These are phyloP conservation scores for Microplitis mediator DNA, from an alignment of 1,140 invertebrate species.

Conservation along the genomic window DNA sequence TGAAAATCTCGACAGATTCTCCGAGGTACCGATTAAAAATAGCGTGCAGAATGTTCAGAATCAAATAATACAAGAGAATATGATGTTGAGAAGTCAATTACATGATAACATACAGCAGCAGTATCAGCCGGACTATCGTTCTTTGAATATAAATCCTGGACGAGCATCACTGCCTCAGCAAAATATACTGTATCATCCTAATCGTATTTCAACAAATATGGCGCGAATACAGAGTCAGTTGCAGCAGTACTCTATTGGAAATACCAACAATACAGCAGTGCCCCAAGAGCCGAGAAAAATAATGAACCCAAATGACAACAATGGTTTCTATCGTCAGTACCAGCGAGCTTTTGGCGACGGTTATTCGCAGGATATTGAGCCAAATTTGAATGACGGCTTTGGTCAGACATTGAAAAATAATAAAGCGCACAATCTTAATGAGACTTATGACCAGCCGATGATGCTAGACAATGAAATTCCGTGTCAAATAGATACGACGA, in stretches of 20 bases:
- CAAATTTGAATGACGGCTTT: constrained; percentile 58
- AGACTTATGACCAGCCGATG: constrained; percentile 43
- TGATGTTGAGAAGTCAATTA: constrained; percentile 50
- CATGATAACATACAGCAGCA: constrained; percentile 9
- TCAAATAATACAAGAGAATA: constrained; percentile 61
- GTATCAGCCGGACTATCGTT: not conserved
- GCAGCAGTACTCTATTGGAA: constrained; percentile 36
- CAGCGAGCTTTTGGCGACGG: constrained; percentile 31
- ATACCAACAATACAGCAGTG: constrained; percentile 44
- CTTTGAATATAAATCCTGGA: not conserved
- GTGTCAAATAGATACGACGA: constrained; percentile 40
- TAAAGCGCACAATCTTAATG: constrained; percentile 49
- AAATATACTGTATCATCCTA: constrained; percentile 25
- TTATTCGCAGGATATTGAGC: constrained; percentile 48
- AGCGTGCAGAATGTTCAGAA: constrained; percentile 60
- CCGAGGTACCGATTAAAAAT: constrained; percentile 53
- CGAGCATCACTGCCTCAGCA: not conserved
- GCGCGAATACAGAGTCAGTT: constrained; percentile 46
- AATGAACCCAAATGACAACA: constrained; percentile 34
- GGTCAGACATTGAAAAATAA: constrained; percentile 42
- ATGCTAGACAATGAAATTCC: constrained; percentile 34
- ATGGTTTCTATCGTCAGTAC: not conserved
- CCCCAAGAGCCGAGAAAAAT: constrained; percentile 54
- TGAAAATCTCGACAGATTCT: constrained; percentile 42
- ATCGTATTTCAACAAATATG: constrained; percentile 43